Evolutionary conservation across 2,113 vertebrate species (phyloP), one percentile per base, ranked within the genome.

Genomic region (Eptesicus fuscus): DNA sequence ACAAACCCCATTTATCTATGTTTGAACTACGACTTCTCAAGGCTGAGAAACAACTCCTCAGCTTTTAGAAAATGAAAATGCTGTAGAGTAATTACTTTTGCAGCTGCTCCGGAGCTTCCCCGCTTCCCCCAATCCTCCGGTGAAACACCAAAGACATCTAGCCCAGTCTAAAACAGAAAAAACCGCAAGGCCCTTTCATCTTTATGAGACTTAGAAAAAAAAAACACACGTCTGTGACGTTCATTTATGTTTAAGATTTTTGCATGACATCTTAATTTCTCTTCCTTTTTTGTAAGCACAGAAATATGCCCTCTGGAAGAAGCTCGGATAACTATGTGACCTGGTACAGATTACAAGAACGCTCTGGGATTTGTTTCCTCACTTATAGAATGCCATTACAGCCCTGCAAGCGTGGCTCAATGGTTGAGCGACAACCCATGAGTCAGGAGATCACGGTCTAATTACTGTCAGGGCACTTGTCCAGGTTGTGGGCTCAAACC

Each of bases 31-130:
- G 25, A 28, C 20, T 30, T 82, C 59, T 88, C 5, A 0, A 61
- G 4, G 20, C 37, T 37, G 90, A 88, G 70, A 67, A 91, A 74
- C 3, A 61, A 4, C 20, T 49, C 53, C 56, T 70, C 35, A 69
- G 51, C 2, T 95, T 69, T 30, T 16, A 37, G 49, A 87, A 93
- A 79, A 7, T 67, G 40, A 70, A 78, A 51, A 10, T 22, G 7
- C 35, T 13, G 20, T 47, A 53, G 51, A 69, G 25, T 83, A 69
- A 96, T 93, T 82, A 92, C 69, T 93, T 96, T 88, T 93, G 80
- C 96, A 96, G 90, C 80, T 88, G 88, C 17, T 63, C 6, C 17
- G 67, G 8, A 18, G 13, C 35, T 69, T 76, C 22, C 83, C 44
- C 91, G 16, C 56, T 80, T 73, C 40, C 80, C 77, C n/a, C 35